These are phyloP conservation scores for Drosophila miranda DNA, from an alignment of 1,140 invertebrate genomes.

Conservation along the genomic window DNA sequence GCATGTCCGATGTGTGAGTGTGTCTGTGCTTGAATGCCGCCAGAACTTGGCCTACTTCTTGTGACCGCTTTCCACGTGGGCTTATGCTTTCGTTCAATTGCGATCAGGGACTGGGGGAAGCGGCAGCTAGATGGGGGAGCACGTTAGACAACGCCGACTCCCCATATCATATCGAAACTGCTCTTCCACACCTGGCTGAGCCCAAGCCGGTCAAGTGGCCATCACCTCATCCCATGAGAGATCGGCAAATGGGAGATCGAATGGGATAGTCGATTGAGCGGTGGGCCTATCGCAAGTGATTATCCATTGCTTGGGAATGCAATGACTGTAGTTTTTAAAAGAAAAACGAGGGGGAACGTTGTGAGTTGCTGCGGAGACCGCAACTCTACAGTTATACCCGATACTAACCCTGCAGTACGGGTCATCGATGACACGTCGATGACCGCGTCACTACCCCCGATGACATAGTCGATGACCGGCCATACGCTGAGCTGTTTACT, in stretches of 20 bases:
- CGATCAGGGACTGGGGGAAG: not conserved
- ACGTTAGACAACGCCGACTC: conserved; percentile 58
- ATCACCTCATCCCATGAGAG: conserved; percentile 11
- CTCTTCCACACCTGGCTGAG: conserved; percentile 27
- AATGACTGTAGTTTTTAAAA: too few relatives aligned
- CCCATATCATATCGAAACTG: conserved; percentile 33
- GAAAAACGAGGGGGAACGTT: too few relatives aligned
- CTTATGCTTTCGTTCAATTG: conserved; percentile 11
- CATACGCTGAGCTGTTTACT: too few relatives aligned
- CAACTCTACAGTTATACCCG: too few relatives aligned
- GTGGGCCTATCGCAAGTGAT: too few relatives aligned
- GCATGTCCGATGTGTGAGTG: conserved; percentile 16
- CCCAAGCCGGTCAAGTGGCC: conserved; percentile 9
- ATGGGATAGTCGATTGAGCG: conserved; percentile 2
- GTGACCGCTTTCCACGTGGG: conserved; percentile 54
- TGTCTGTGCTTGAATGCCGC: conserved; percentile 11
- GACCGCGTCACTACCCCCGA: too few relatives aligned
- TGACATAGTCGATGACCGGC: too few relatives aligned
- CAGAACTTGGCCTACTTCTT: conserved; percentile 70
- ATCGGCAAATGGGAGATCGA: not conserved
- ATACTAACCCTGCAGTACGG: too few relatives aligned
- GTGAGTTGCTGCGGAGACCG: too few relatives aligned
- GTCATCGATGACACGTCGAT: too few relatives aligned
- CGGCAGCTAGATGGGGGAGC: not conserved
- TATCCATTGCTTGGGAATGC: too few relatives aligned